Conservation (phyloP, 2,113 vertebrate genomes). For the Bubo scandiacus region DNA sequence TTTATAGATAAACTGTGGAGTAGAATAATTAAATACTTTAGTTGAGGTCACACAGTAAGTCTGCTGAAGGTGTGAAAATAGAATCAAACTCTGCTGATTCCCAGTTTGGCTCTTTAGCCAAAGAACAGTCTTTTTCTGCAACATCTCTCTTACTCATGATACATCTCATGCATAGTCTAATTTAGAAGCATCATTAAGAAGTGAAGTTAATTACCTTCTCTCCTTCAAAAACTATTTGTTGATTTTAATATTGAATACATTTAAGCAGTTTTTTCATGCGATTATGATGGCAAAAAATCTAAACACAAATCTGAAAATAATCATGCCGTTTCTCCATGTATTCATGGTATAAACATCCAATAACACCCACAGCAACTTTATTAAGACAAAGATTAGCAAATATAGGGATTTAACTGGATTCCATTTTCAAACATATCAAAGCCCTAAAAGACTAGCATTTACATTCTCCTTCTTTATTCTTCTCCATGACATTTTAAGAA, state of each 20-base stretch:
- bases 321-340: neutral
- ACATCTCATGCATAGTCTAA: neutral
- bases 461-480: neutral
- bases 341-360: neutral
- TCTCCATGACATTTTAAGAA: neutral
- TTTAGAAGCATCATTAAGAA: slow-evolving; percentile 29
- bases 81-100: neutral
- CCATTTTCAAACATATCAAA: neutral
- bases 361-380: neutral
- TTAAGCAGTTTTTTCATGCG: neutral
- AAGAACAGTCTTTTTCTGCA: neutral
- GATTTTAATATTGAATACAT: neutral
- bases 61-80: neutral
- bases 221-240: neutral
- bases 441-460: neutral
- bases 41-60: neutral
- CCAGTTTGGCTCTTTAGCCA: neutral
- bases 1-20: neutral
- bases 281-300: neutral
- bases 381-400: slow-evolving; percentile 15
- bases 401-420: neutral
- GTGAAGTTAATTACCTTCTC: slow-evolving; percentile 14
- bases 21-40: neutral
- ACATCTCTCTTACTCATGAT: neutral
- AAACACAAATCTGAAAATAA: slow-evolving; percentile 32